Conservation (phyloP, 2,888 invertebrate genomes). For the Pheosia gnoma region DNA sequence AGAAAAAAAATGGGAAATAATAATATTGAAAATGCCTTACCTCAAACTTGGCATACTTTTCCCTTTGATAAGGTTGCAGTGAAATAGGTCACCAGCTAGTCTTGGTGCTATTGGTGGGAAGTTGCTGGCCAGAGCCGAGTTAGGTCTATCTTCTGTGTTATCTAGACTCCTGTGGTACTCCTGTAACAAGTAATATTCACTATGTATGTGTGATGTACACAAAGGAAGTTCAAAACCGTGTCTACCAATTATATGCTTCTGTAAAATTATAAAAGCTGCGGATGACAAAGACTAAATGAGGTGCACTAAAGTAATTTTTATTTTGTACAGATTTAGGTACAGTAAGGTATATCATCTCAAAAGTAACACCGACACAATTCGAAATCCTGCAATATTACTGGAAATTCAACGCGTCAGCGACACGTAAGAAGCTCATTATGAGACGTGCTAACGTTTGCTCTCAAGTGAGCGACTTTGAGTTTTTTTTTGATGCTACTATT, state of each 20-base stretch:
- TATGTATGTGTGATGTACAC: not conserved
- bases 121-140: constrained; percentile 88
- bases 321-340: not conserved
- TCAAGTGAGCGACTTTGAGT: no score
- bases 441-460: not conserved
- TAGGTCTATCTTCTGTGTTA: constrained; percentile 90
- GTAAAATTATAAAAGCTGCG: not conserved
- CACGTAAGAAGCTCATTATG: not conserved
- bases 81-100: constrained; percentile 77
- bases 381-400: no score
- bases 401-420: not conserved
- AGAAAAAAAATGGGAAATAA: constrained; percentile 9
- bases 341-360: not conserved
- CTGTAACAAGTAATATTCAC: constrained; percentile 73
- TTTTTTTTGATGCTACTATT: not conserved
- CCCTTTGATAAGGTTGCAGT: constrained; percentile 92
- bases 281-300: not conserved
- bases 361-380: not conserved
- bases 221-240: not conserved
- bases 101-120: constrained; percentile 84
- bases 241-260: not conserved
- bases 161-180: constrained; percentile 93
- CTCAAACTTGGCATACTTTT: constrained; percentile 98
- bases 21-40: constrained; percentile 79
- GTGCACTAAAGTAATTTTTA: not conserved